phyloP scores from a whole-genome alignment of 2,113 vertebrate species.

The Rhea pennata region DNA sequence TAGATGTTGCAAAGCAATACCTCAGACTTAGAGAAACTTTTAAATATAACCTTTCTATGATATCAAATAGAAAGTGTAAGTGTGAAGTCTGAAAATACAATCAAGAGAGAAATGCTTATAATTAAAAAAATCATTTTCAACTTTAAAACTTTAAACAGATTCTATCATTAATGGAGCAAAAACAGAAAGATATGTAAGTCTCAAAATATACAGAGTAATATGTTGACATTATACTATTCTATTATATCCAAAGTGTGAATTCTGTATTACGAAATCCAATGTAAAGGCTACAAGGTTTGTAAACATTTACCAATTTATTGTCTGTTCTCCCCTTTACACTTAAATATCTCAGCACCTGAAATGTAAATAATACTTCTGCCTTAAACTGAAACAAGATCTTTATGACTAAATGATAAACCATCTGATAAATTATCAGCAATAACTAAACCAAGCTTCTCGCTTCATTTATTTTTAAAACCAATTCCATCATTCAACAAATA shows the following conservation, averaged over 20 bases:
- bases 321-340: background rate
- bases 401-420: conserved; percentile 76
- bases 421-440: conserved; percentile 80
- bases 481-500: conserved; percentile 78
- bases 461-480: conserved; percentile 82
- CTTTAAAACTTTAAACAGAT: background rate
- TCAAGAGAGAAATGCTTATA: background rate
- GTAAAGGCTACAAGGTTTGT: background rate
- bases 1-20: background rate
- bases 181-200: background rate
- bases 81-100: background rate
- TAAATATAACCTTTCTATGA: background rate
- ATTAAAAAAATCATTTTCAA: background rate
- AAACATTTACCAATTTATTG: background rate
- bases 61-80: background rate
- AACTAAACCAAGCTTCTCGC: conserved; percentile 77
- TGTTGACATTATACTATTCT: background rate
- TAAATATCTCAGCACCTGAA: conserved; percentile 69
- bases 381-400: conserved; percentile 77
- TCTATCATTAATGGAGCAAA: background rate
- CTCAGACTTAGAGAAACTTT: background rate
- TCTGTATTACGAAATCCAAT: background rate
- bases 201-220: background rate
- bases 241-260: background rate
- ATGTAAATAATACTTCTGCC: conserved; percentile 74